Evolutionary conservation across 2,797 vertebrate genomes (phyloP), one percentile per base, ranked within the genome.

Genomic region (Coluber constrictor): DNA sequence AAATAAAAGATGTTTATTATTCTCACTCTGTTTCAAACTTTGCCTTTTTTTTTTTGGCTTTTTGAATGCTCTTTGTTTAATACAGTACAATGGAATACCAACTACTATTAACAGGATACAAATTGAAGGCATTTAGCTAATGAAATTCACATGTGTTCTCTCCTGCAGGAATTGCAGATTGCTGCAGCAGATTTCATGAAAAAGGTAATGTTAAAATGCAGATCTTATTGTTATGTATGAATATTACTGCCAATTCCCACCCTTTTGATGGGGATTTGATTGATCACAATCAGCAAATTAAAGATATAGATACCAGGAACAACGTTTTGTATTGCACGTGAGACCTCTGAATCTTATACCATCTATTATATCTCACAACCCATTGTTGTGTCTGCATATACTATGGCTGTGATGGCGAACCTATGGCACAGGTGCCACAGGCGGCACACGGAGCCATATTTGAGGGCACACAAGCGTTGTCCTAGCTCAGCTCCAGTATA

Each of bases 131-230:
- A 8, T 25, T 0, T 32, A 51, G 90, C 7, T 56, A 25, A 66
- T 92, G 23, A 70, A 88, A 91, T 93, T 95, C 95, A 97, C 16
- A 86, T 32, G 13, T 23, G 4, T 86, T 94, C 10, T 97, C 93
- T 27, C 47, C 90, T 94, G 79, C 96, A 98, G 97, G 96, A 95
- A 70, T 95, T 90, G 0, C 88, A 96, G 63, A 90, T 92, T 87
- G 94, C 95, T 89, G 89, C 96, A 90, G 95, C 66, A 79, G 96
- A 97, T 92, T 97, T 97, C 90, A 95, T 93, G 57, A 97, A 97
- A 94, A 97, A 98, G 97, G 97, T 97, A 97, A 1, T 47, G 95
- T 94, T 90, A 95, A 91, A 25, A 93, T 86, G 55, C 87, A 1
- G 5, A 11, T 43, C 18, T 37, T 37, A 59, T 11, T 60, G 6